These are phyloP conservation scores for Rhamphomyia laevipes DNA, from an alignment of 2,888 invertebrate genomes.

Conservation along the genomic window DNA sequence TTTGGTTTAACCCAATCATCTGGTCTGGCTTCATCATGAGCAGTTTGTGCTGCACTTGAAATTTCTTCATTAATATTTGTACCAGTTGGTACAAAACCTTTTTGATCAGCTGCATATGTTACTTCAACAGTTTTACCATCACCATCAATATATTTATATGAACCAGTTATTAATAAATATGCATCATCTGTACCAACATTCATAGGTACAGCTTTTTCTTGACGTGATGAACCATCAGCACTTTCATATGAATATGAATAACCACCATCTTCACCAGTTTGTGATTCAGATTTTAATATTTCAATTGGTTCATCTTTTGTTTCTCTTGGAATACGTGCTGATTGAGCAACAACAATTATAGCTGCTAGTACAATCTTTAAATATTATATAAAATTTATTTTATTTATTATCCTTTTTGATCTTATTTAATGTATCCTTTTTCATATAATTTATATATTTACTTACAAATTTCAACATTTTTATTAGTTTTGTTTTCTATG, in stretches of 20 bases:
- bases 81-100: conserved; percentile 34
- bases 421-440: too few relatives aligned
- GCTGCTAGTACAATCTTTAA: neutral
- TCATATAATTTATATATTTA: too few relatives aligned
- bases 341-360: neutral
- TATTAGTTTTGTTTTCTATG: too few relatives aligned
- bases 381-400: too few relatives aligned
- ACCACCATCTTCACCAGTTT: conserved; percentile 24
- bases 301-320: neutral
- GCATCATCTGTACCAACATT: conserved; percentile 23
- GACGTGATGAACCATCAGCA: conserved; percentile 26
- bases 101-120: conserved; percentile 32
- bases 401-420: too few relatives aligned
- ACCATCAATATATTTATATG: conserved; percentile 29
- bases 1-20: too few relatives aligned
- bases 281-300: conserved; percentile 22
- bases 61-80: conserved; percentile 27
- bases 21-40: too few relatives aligned
- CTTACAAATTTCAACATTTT: too few relatives aligned
- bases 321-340: neutral
- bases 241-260: conserved; percentile 23
- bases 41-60: conserved; percentile 23
- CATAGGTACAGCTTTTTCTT: conserved; percentile 22
- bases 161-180: conserved; percentile 18
- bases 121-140: conserved; percentile 30